Evolutionary conservation across 2,113 vertebrate species (phyloP), one percentile per base, ranked within the genome.

Genomic region (Oenanthe oenanthe): DNA sequence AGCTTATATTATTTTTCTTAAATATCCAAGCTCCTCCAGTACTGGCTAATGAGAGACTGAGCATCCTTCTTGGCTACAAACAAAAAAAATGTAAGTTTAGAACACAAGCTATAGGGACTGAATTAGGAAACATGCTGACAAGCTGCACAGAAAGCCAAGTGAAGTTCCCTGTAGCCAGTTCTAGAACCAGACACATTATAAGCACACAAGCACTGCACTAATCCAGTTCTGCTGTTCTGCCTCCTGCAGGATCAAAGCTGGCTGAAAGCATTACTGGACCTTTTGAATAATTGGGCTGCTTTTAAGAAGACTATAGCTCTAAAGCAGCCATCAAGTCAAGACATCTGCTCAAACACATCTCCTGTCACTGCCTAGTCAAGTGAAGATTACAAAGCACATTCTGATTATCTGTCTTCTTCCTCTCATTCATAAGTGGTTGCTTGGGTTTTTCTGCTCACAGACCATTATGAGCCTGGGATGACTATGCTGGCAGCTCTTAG

Each of bases 311-410:
- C 58, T 45, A 17, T 8, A 68, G 38, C n/a, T 93, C 61, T 72
- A 75, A 63, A 15, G 21, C 48, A 81, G 40, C 5, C 80, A 89
- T n/a, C 38, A 89, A 87, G 65, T 50, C 6, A 4, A 91, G 71
- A 42, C 71, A 92, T 71, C 34, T 89, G 71, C 51, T 88, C 43
- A 51, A n/a, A 85, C 9, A 45, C 67, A 73, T 71, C 71, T 94
- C 42, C 66, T 73, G 48, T 43, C 51, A 62, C 54, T 82, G 74
- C 78, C 31, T 65, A 79, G 50, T 75, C 81, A 75, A 94, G 60
- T 61, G 42, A 89, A 79, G 63, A 89, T 90, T 76, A 89, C 89
- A 95, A 93, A 93, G 78, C 56, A 89, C 48, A 60, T 73, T 89
- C 31, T 70, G 70, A 91, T 91, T 85, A 85, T 94, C 72, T 83